phyloP scores from a whole-genome alignment of 2,113 vertebrate species.

The Thryonomys swinderianus region DNA sequence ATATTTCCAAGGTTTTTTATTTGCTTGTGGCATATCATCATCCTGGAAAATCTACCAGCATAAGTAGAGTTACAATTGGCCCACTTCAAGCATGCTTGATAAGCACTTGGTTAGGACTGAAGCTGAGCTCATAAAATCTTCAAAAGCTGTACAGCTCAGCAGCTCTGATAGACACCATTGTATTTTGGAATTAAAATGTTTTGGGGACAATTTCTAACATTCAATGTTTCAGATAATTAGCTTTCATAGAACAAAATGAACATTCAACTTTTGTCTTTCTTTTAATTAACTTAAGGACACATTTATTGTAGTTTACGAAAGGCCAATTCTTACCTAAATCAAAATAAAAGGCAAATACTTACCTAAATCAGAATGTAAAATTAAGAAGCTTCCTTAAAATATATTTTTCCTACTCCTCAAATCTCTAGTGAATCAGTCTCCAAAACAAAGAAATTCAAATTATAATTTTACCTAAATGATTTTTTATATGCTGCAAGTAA shows the following conservation, averaged over 20 bases:
- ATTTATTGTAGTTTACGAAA: not conserved
- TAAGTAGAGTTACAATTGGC: not conserved
- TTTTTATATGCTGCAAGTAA: not conserved
- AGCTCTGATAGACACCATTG: not conserved
- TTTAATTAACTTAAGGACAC: not conserved
- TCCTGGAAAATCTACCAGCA: not conserved
- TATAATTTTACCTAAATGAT: not conserved
- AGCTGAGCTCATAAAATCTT: not conserved
- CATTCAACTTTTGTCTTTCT: not conserved
- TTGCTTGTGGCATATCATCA: not conserved
- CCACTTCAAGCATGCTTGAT: not conserved
- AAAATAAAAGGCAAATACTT: not conserved
- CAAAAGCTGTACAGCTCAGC: not conserved
- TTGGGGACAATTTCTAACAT: not conserved
- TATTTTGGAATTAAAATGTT: constrained; percentile 31
- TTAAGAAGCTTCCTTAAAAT: not conserved
- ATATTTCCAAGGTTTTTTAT: not conserved
- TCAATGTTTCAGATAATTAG: not conserved
- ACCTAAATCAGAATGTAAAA: not conserved
- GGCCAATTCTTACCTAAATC: not conserved
- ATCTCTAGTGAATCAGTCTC: not conserved
- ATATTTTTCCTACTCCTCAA: not conserved
- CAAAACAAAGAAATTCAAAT: not conserved
- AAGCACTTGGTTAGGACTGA: not conserved
- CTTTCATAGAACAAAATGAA: not conserved